Conservation (phyloP, 2,113 vertebrate genomes). For the Crotalus viridis region DNA sequence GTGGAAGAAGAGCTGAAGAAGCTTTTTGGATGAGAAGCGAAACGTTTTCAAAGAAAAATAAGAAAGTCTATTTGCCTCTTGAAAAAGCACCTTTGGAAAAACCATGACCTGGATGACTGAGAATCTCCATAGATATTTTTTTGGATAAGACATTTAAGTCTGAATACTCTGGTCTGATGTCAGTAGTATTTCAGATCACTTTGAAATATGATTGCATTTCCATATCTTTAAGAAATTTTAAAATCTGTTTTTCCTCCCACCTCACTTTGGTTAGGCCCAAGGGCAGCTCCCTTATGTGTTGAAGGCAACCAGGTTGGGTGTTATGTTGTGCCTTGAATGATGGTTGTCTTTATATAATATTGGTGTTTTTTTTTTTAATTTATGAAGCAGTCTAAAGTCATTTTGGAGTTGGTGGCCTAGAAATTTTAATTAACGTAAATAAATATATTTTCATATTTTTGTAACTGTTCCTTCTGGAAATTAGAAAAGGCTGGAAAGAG, state of each 20-base stretch:
- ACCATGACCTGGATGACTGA: too few species aligned
- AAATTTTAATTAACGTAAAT: not conserved
- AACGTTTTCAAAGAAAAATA: too few species aligned
- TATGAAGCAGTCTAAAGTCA: not conserved
- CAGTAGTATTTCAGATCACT: not conserved
- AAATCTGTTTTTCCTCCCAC: not conserved
- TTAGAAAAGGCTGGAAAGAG: too few species aligned
- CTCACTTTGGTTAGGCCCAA: not conserved
- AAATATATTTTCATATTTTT: too few species aligned
- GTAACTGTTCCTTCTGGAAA: too few species aligned
- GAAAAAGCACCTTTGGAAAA: too few species aligned
- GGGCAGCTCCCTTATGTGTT: not conserved
- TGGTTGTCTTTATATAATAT: not conserved
- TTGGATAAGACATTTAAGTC: not conserved
- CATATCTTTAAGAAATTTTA: not conserved
- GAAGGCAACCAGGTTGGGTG: not conserved
- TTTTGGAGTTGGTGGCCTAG: not conserved
- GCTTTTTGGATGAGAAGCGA: too few species aligned
- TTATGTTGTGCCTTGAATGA: not conserved
- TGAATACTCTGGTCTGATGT: not conserved
- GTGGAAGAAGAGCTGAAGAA: too few species aligned
- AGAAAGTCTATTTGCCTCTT: too few species aligned
- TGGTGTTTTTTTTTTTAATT: not conserved
- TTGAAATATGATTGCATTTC: not conserved
- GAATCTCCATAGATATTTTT: not conserved